Evolutionary conservation across 2,113 vertebrate species (phyloP), one percentile per base, ranked within the genome.

Genomic region (Datnioides undecimradiatus): DNA sequence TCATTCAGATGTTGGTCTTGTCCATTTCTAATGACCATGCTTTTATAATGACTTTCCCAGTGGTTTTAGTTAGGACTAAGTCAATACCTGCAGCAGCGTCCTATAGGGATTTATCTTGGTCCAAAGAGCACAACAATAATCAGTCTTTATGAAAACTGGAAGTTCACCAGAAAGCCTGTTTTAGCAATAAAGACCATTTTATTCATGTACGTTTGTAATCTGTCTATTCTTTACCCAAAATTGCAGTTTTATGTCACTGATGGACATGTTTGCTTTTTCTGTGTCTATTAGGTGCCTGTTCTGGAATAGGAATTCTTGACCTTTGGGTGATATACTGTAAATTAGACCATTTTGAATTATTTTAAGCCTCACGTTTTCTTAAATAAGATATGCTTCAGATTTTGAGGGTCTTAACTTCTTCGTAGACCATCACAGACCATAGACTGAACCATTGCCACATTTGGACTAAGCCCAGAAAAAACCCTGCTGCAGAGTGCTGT

Each of bases 101-200:
- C 73, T 36, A 31, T 27, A 68, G 27, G n/a, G 13, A 19, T 62
- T 71, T 46, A 62, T 13, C 17, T 19, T 38, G 21, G 65, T 70
- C 55, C 68, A 66, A 74, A 74, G 31, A 14, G 38, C 34, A 33
- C 52, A 8, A 46, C 19, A 13, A 8, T 51, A 48, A 76, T 46
- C 51, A 67, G 43, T 21, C 33, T 12, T 66, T 23, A 33, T 67
- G n/a, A 34, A 57, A 62, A 76, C 52, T 66, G 12, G 21, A 46
- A 46, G 58, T 13, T 25, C 49, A 21, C 4, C 40, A 19, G 36
- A 7, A 45, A 52, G 29, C 43, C 1, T 19, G 17, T 45, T 4
- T 57, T 25, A 7, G n/a, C n/a, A n/a, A n/a, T n/a, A n/a, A n/a
- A n/a, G n/a, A n/a, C 1, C 27, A 23, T 45, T 4, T 57, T 25